Base-by-base conservation (phyloP, 2,797 vertebrate species). In the Calcarius lapponicus region DNA sequence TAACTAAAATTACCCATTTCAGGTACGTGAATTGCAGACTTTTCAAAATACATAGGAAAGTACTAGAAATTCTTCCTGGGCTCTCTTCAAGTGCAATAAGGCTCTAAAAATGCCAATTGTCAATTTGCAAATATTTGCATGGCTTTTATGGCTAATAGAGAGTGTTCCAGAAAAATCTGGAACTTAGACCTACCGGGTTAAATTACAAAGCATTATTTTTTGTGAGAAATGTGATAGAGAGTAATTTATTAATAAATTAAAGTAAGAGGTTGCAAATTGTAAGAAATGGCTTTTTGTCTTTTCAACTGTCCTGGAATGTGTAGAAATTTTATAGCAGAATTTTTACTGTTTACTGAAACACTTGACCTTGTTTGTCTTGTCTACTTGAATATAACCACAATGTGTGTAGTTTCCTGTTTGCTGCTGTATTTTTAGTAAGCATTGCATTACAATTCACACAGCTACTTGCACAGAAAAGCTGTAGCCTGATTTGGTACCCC, bases 181-280 rank as follows among this genome's bases (percentile, higher is more conserved):
- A 94, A 91, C 64, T 64, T 86, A 42, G 43, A 71, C 85, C 38
- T 65, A 66, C 12, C 50, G 34, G 22, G 13, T 20, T 72, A 89
- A 90, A 80, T 76, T 86, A 65, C 9, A 91, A 93, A 90, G n/a
- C 45, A 83, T 42, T 78, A 32, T 42, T 92, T 71, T 81, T 88
- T 53, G 26, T 74, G 42, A 95, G 42, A 90, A 87, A 93, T 65
- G 4, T 75, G 24, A 40, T 66, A 84, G 74, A 95, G n/a, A 22
- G 8, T 76, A 92, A 92, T 84, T 80, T 29, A 94, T 73, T 92
- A 47, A 86, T 25, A 87, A 92, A 93, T 26, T 92, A 80, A 85
- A 74, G 36, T 31, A 93, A 70, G n/a, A 62, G 7, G 31, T 24
- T n/a, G 26, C 1, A 72, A 76, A 82, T 48, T 73, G 54, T 56